Base-by-base conservation (phyloP, 2,888 invertebrate species). In the Allacma fusca region DNA sequence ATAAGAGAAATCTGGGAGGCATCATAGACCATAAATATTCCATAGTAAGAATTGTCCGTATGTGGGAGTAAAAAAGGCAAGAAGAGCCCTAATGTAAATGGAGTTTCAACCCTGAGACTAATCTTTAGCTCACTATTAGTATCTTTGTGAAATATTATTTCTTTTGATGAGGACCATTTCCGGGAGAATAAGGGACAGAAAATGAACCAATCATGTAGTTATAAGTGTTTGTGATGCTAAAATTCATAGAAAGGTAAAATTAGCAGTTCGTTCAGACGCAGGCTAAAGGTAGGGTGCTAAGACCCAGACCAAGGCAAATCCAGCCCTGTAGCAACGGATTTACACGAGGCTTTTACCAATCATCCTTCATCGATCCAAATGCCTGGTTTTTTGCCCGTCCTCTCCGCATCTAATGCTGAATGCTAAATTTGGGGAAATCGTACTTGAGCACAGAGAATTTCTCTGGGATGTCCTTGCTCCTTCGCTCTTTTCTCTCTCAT, bases 251-350 rank as follows among this genome's bases (percentile, higher is more conserved):
- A 1, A n/a, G 4, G 2, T 50, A 50, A n/a, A n/a, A 50, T 34
- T 34, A 34, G 34, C 34, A 34, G 34, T 34, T 34, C 9, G 34
- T 9, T 34, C 34, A 34, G 34, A 50, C 19, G 50, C 2, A 50
- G 5, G 50, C 50, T n/a, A 12, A 12, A 50, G 5, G 16, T 16
- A n/a, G 9, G 16, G 50, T 19, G n/a, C 50, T 50, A 50, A 50
- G 50, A 50, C 9, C 50, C 50, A 5, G 50, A 50, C 50, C 50
- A 50, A 50, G 50, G 50, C n/a, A 9, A 50, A 50, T 50, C 50
- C 50, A 50, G 16, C 50, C 50, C 50, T 50, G n/a, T 50, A n/a
- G 50, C 50, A 50, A 50, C n/a, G 50, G 50, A 50, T 50, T 50
- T 50, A 50, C 50, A 50, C 50, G 50, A 50, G 50, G 50, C 16